A percentile compares a stretch with the other conserved stretches of the same genome.
Conservation (phyloP, 1,140 invertebrate genomes). For the Hycleus cichorii region DNA sequence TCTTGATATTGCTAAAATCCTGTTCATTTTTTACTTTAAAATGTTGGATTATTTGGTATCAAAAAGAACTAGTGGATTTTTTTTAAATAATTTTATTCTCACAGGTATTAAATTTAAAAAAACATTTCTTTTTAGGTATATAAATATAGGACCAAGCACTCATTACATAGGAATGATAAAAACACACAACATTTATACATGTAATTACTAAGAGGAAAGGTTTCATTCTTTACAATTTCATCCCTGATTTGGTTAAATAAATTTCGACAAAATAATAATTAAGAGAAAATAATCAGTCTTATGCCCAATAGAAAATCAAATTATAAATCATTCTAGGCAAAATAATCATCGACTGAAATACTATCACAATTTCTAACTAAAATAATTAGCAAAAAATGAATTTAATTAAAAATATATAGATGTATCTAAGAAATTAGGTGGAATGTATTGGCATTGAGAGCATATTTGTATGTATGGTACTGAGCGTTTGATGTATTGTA, state of each 20-base stretch:
- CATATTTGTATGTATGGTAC: constrained; percentile 39
- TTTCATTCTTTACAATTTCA: background rate
- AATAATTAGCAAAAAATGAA: background rate
- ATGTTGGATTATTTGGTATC: too few species aligned
- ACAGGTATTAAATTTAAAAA: constrained; percentile 16
- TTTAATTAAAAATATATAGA: background rate
- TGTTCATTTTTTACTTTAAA: too few species aligned
- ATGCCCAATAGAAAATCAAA: background rate
- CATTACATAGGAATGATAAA: constrained; percentile 15
- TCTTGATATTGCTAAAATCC: too few species aligned
- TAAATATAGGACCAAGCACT: constrained; percentile 15
- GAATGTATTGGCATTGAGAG: constrained; percentile 11
- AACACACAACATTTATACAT: constrained; percentile 15
- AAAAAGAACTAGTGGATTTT: background rate
- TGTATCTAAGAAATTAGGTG: background rate
- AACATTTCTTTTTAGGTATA: constrained; percentile 9
- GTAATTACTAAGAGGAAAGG: constrained; percentile 7
- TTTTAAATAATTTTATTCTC: constrained; percentile 14
- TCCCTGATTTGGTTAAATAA: constrained; percentile 9
- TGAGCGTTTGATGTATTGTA: constrained; percentile 60
- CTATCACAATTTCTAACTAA: constrained; percentile 7
- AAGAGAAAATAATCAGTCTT: constrained; percentile 3
- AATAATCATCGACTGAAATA: background rate
- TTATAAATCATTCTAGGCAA: too few species aligned
- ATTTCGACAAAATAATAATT: constrained; percentile 1